Base-by-base conservation (phyloP, 2,888 invertebrate species). In the Drosophila quinaria region DNA sequence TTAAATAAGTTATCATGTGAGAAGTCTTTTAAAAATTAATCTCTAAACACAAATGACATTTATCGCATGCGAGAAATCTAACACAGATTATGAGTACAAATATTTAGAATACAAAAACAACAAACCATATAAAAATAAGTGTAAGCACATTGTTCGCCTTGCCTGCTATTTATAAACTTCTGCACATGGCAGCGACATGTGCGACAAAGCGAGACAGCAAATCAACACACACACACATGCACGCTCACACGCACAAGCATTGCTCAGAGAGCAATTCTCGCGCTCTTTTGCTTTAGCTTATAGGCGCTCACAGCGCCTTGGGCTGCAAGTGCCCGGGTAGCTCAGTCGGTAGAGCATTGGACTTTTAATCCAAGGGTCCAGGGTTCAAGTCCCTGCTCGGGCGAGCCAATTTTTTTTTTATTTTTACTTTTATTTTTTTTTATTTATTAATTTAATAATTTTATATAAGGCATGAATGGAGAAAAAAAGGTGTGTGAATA, bases 261-360 rank as follows among this genome's bases (percentile, higher is more conserved):
- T 13, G 5, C 54, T 56, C 33, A 41, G 37, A 42, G 74, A 59
- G 44, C 64, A 44, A 47, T 15, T 25, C 41, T n/a, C 47, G 35
- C 58, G 75, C 75, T 70, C 80, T 74, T 56, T 67, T 58, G 52
- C 22, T 62, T 65, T 65, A 31, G 49, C 67, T 71, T 47, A 54
- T 80, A 68, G 25, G 10, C 78, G 59, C 41, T 41, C 44, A 49
- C 25, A 76, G 68, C 67, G 68, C 35, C 3, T 44, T 9, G 15
- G 0, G n/a, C 8, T 8, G 51, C 78, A 72, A 72, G 49, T 72
- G 78, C 78, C 78, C 77, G 92, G 92, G 91, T 92, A 92, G 92
- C 92, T 92, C 92, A 92, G 92, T 92, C 92, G 92, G 92, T 92
- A 92, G 92, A 92, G 92, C 92, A 92, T 92, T 92, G 92, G 92